Conservation (phyloP, 1,140 invertebrate genomes). For the Lasioglossum albipes region DNA sequence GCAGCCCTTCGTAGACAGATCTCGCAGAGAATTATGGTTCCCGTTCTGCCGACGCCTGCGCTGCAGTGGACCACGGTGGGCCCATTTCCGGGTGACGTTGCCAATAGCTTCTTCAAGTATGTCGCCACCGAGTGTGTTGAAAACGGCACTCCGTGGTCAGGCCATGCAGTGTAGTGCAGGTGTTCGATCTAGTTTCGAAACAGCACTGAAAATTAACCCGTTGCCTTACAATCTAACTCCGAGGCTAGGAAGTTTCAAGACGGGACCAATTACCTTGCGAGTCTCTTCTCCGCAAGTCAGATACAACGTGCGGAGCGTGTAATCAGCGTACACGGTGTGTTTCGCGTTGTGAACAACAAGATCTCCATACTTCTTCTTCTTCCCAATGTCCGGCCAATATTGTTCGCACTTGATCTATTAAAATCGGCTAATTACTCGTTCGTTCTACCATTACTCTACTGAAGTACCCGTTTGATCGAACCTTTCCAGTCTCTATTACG, state of each 20-base stretch:
- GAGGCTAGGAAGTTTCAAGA: too few relatives aligned
- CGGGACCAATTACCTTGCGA: slow-evolving; percentile 81
- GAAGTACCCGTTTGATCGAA: slow-evolving; percentile 59
- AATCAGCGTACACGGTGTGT: slow-evolving; percentile 96
- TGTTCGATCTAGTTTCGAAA: slow-evolving; percentile 90
- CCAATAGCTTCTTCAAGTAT: slow-evolving; percentile 83
- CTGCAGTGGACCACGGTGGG: slow-evolving; percentile 92
- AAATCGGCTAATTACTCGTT: background rate
- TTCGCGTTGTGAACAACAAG: slow-evolving; percentile 93
- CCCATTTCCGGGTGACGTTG: slow-evolving; percentile 89
- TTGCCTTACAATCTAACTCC: too few relatives aligned
- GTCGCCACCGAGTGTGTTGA: slow-evolving; percentile 86
- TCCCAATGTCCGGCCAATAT: slow-evolving; percentile 95
- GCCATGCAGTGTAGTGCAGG: slow-evolving; percentile 99
- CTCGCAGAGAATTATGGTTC: slow-evolving; percentile 83
- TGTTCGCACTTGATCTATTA: slow-evolving; percentile 96
- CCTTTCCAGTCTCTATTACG: slow-evolving; percentile 89
- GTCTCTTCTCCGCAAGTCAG: slow-evolving; percentile 82
- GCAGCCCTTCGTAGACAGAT: slow-evolving; percentile 67
- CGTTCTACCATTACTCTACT: too few relatives aligned
- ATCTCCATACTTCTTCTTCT: slow-evolving; percentile 92
- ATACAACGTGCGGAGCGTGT: slow-evolving; percentile 96
- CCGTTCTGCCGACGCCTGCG: slow-evolving; percentile 87
- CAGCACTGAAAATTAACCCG: background rate
- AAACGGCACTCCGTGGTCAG: slow-evolving; percentile 94